Evolutionary conservation across 2,797 vertebrate species (phyloP).

Genomic region (Scyliorhinus canicula): DNA sequence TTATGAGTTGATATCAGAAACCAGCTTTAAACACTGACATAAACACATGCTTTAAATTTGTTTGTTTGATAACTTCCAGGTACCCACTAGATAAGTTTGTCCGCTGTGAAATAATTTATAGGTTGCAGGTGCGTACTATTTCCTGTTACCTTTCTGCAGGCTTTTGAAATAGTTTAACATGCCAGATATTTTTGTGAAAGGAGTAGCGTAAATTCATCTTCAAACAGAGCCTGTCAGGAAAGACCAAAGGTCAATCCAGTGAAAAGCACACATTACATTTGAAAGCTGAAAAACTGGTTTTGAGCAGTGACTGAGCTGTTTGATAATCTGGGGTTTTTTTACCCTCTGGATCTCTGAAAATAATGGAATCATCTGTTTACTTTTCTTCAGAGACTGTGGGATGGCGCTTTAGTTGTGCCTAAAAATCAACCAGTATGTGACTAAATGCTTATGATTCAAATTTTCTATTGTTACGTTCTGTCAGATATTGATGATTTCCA

Average conservation of each 20-base stretch:
- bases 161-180: conserved; percentile 3
- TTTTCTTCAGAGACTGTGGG: neutral
- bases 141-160: conserved; percentile 15
- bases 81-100: conserved; percentile 27
- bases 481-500: neutral
- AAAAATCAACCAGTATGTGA: neutral
- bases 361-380: neutral
- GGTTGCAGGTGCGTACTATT: conserved; percentile 15
- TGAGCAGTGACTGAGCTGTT: neutral
- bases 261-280: neutral
- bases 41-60: conserved; percentile 28
- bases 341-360: neutral
- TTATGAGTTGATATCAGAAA: neutral
- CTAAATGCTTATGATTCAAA: neutral
- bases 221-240: neutral
- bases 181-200: conserved; percentile 4
- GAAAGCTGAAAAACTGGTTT: neutral
- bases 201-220: neutral
- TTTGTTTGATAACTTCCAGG: conserved; percentile 31
- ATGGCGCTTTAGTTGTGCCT: neutral
- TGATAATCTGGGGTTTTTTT: neutral
- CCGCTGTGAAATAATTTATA: conserved; percentile 16
- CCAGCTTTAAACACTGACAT: neutral
- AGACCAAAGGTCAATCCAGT: neutral
- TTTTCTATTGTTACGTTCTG: neutral